Evolutionary conservation across 2,797 vertebrate genomes (phyloP).

Genomic region (Chiloscyllium punctatum): DNA sequence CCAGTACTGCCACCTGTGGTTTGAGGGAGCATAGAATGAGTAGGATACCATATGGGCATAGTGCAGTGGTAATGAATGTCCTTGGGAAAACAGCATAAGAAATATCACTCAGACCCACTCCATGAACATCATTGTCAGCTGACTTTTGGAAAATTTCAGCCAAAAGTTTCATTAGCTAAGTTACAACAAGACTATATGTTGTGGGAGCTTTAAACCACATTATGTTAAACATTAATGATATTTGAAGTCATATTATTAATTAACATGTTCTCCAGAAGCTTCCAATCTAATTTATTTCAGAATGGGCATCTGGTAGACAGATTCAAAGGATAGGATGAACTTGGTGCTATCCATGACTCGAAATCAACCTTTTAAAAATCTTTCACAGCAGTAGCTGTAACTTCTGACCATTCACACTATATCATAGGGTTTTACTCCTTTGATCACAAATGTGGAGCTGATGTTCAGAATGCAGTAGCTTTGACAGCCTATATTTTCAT

Average conservation of each 20-base stretch:
- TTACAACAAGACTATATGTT: background rate
- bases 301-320: conserved; percentile 8
- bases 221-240: background rate
- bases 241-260: conserved; percentile 2
- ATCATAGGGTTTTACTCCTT: background rate
- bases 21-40: too few relatives aligned
- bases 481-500: background rate
- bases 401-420: background rate
- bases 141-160: too few relatives aligned
- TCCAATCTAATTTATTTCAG: background rate
- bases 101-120: too few relatives aligned
- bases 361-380: background rate
- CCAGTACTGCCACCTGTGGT: too few relatives aligned
- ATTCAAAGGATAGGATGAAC: background rate
- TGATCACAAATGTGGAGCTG: background rate
- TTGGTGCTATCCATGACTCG: background rate
- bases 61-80: too few relatives aligned
- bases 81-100: too few relatives aligned
- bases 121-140: too few relatives aligned
- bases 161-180: background rate
- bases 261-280: background rate
- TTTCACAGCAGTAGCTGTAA: background rate
- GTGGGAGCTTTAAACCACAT: background rate
- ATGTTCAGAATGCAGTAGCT: background rate
- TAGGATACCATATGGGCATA: too few relatives aligned